Evolutionary conservation across 1,140 invertebrate species (phyloP), one percentile per base, ranked within the genome.

Genomic region (Mercenaria mercenaria): DNA sequence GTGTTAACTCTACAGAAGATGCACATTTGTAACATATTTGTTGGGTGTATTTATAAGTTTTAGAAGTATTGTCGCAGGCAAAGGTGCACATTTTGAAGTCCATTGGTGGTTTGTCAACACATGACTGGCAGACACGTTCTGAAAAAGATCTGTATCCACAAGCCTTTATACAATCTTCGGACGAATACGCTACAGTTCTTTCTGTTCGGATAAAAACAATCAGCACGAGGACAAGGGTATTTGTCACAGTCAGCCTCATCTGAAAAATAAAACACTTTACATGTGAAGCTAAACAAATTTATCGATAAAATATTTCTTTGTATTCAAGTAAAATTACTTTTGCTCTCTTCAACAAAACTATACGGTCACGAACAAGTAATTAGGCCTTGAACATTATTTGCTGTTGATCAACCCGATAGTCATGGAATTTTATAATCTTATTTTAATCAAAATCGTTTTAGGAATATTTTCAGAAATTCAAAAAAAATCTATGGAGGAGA

Each of bases 11-110:
- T n/a, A 61, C 50, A 34, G 23, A 29, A 0, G 1, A 10, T 39
- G 59, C 52, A 41, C 79, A 81, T 18, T 32, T 37, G 15, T 81
- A 34, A 47, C 79, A 81, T n/a, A 81, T 81, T 37, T 34, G 43
- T 26, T 1, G n/a, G 43, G n/a, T n/a, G 50, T 81, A 81, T 10
- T 20, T 50, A 23, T 15, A 59, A 61, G n/a, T n/a, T n/a, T n/a
- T n/a, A n/a, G 59, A 81, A 29, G 79, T 59, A 29, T 81, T 56
- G n/a, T 50, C 79, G 29, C 79, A 81, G 6, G 79, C 79, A 2
- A 29, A 29, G 18, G 20, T 50, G 26, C 79, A 81, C 79, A 81
- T 81, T 34, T 81, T 6, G 34, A 59, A 56, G 39, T 56, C 39
- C 10, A 81, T 56, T 10, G 79, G 79, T 59, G 79, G 79, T 32